Evolutionary conservation across 2,797 vertebrate genomes (phyloP).

Genomic region (Nyctibius grandis): DNA sequence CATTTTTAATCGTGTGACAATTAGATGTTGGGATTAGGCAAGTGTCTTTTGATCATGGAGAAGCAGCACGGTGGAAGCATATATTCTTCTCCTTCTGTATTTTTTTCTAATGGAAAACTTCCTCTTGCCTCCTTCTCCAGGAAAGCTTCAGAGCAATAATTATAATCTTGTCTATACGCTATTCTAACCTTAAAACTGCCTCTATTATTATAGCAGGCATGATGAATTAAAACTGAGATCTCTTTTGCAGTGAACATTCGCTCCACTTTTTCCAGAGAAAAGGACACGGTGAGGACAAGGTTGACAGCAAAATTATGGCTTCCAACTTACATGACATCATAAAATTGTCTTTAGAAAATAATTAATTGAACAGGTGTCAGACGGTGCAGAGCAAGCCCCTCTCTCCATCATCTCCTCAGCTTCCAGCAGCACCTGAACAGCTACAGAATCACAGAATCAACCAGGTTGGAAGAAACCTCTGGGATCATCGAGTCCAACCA

Average conservation of each 20-base stretch:
- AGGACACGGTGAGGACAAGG: neutral
- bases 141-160: slow-evolving; percentile 25
- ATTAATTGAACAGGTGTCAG: neutral
- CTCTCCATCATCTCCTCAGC: neutral
- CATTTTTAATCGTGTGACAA: neutral
- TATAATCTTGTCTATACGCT: neutral
- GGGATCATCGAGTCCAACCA: no score
- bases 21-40: neutral
- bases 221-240: neutral
- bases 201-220: neutral
- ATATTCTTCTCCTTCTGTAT: neutral
- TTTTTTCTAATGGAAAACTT: neutral
- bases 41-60: neutral
- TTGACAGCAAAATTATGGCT: neutral
- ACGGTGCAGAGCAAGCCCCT: neutral
- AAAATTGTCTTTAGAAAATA: neutral
- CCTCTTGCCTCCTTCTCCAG: neutral
- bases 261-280: neutral
- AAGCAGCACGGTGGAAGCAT: neutral
- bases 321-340: neutral
- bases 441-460: no score
- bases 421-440: neutral
- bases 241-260: neutral
- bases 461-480: no score
- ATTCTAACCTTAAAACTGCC: neutral